Conservation (phyloP, 1,140 invertebrate genomes). For the Proctacanthus coquilletti region DNA sequence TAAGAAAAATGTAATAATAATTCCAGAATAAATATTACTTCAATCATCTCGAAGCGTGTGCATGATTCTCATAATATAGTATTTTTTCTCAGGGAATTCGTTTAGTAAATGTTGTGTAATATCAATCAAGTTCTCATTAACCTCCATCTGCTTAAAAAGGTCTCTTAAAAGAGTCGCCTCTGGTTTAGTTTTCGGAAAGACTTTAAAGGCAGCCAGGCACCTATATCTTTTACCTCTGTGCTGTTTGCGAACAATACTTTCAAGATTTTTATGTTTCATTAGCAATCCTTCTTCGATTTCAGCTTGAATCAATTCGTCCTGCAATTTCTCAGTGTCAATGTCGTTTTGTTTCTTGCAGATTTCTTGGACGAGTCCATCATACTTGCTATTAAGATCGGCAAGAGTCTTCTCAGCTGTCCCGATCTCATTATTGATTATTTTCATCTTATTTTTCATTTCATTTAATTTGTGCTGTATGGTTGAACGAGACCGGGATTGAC, state of each 20-base stretch:
- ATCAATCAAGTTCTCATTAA: conserved; percentile 34
- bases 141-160: conserved; percentile 32
- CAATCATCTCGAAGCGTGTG: conserved; percentile 34
- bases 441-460: conserved; percentile 39
- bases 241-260: conserved; percentile 42
- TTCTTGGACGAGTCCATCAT: background rate
- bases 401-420: conserved; percentile 10
- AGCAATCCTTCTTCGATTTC: conserved; percentile 27
- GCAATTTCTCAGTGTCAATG: conserved; percentile 32
- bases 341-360: conserved; percentile 14
- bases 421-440: conserved; percentile 35
- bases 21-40: too few relatives aligned
- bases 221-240: conserved; percentile 37
- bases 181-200: conserved; percentile 31
- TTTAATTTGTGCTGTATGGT: conserved; percentile 33
- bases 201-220: conserved; percentile 32
- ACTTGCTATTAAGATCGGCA: background rate
- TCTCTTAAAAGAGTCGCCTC: conserved; percentile 32
- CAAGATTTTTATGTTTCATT: conserved; percentile 36
- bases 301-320: conserved; percentile 30
- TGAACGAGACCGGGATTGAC: conserved; percentile 16
- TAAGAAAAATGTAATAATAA: too few relatives aligned
- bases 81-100: conserved; percentile 40
- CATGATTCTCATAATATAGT: conserved; percentile 34
- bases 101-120: conserved; percentile 35